Base-by-base conservation (phyloP, 2,888 invertebrate genomes). In the Diarsia rubi region DNA sequence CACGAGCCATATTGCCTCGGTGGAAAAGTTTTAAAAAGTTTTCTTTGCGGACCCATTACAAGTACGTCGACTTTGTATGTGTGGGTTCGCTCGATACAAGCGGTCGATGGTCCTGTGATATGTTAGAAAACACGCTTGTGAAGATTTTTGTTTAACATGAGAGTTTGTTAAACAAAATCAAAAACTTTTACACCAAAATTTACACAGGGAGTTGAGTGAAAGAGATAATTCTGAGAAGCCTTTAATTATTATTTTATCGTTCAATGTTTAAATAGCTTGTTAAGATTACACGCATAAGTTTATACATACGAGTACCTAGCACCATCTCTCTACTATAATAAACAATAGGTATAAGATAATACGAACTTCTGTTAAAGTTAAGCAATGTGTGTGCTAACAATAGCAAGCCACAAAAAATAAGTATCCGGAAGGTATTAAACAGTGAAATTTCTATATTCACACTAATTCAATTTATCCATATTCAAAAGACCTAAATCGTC, bases 1-100 rank as follows among this genome's bases (percentile, higher is more conserved):
- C 96, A 95, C 96, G 96, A 96, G 96, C 96, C 96, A 96, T 96
- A 96, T 96, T 96, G 97, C 96, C 95, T 96, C 95, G 95, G 94
- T 95, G 96, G 94, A 95, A 97, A 97, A 97, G 96, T 97, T 97
- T 96, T 96, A 94, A 96, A 97, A 97, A 97, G 95, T 97, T 97
- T 97, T 96, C 96, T 96, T 96, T 96, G 96, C 96, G 95, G 96
- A 95, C 95, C 96, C 96, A 96, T 96, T 96, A 96, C 96, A 95
- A 95, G 96, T 94, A 94, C 93, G 91, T 89, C 86, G 92, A 88
- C 87, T 90, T 91, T 92, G 94, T 94, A 91, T 93, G 94, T 93
- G 94, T 93, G 93, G 85, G 93, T 91, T 84, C 91, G 93, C 88
- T 94, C 93, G 92, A 94, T 95, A 94, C 90, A 91, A 90, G 90